Evolutionary conservation across 2,888 invertebrate species (phyloP).

Genomic region (Lutraria lutraria): DNA sequence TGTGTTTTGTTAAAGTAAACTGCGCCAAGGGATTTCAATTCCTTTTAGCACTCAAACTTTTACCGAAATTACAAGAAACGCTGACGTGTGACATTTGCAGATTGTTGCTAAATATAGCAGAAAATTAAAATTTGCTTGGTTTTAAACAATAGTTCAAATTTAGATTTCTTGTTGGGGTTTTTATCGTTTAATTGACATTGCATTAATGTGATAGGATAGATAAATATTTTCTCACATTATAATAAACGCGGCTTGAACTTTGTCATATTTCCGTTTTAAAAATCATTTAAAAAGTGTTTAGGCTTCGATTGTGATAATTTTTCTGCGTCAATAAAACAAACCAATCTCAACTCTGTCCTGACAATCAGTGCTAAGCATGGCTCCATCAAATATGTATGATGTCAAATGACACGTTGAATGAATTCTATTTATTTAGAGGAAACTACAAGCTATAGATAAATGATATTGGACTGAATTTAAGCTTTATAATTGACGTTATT

Average conservation of each 20-base stretch:
- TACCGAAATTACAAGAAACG: too few relatives aligned
- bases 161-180: background rate
- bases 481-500: background rate
- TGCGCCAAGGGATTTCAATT: too few relatives aligned
- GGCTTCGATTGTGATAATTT: background rate
- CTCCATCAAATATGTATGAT: slow-evolving; percentile 18
- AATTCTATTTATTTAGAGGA: slow-evolving; percentile 3
- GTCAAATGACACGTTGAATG: slow-evolving; percentile 23
- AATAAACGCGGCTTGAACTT: background rate
- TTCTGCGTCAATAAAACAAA: background rate
- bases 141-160: background rate
- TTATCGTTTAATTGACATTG: background rate
- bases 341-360: background rate
- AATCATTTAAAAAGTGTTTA: background rate
- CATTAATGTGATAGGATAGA: background rate
- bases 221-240: background rate
- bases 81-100: too few relatives aligned
- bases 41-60: too few relatives aligned
- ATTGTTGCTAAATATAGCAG: too few relatives aligned
- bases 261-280: background rate
- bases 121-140: background rate
- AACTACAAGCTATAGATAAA: background rate
- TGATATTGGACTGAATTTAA: background rate
- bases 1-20: too few relatives aligned
- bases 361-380: background rate